Base-by-base conservation (phyloP, 2,113 vertebrate genomes). In the Lates calcarifer region DNA sequence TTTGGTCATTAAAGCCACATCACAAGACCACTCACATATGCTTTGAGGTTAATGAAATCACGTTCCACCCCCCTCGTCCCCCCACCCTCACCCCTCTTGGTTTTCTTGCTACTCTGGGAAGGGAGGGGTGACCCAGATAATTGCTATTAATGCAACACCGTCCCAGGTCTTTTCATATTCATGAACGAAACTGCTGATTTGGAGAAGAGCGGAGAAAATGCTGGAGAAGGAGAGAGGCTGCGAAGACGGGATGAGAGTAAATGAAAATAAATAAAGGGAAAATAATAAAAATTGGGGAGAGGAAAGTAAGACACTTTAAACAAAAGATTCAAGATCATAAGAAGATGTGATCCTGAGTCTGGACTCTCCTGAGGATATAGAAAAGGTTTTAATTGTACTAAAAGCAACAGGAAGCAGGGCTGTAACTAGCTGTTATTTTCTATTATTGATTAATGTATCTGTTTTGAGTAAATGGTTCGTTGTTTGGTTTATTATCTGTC, bases 41-140 rank as follows among this genome's bases (percentile, higher is more conserved):
- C 61, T 81, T 43, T 58, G 72, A 71, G 74, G 72, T 88, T 85
- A 83, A 89, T 83, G 11, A 81, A 85, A 78, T 87, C 45, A n/a
- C 6, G 6, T 29, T n/a, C n/a, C n/a, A n/a, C n/a, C n/a, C n/a
- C n/a, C n/a, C n/a, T n/a, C n/a, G n/a, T n/a, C n/a, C n/a, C n/a
- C n/a, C n/a, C n/a, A n/a, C n/a, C n/a, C n/a, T n/a, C n/a, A n/a
- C 12, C 10, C 13, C 8, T 49, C 51, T 20, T 35, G 5, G 3
- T 71, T 49, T 57, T 35, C n/a, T n/a, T n/a, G n/a, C n/a, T 37
- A 13, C 53, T 8, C 33, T 6, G n/a, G 6, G 17, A 24, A 26
- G 72, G 84, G 84, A 67, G 85, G 84, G 76, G 72, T 79, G 91
- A 91, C 91, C 91, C 83, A 90, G 86, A 90, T 76, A 75, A 79